Conservation (phyloP, 2,113 vertebrate genomes). For the Monarcha castaneiventris region DNA sequence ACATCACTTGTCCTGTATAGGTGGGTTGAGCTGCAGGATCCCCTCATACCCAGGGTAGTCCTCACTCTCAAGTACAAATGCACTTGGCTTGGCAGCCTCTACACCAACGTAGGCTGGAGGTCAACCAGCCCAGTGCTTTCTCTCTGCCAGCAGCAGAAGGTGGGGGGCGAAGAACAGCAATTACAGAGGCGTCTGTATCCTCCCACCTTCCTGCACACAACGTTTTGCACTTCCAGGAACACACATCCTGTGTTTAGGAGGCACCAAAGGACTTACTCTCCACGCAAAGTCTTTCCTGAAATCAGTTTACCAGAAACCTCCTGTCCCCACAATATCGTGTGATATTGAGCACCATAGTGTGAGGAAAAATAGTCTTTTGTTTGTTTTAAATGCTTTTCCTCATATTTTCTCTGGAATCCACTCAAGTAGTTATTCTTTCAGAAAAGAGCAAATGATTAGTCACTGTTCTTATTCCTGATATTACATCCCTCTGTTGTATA, state of each 20-base stretch:
- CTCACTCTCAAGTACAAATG: not conserved
- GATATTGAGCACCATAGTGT: not conserved
- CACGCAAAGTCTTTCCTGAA: not conserved
- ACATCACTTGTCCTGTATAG: not conserved
- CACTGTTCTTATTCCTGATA: not conserved
- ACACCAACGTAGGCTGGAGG: not conserved
- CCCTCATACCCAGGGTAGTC: not conserved
- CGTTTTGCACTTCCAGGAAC: not conserved
- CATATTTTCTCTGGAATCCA: not conserved
- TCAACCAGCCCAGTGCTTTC: not conserved
- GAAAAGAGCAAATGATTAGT: not conserved
- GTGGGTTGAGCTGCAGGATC: not conserved
- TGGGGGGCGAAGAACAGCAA: not conserved
- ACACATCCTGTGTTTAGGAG: not conserved
- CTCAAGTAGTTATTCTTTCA: not conserved
- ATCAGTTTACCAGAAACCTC: not conserved
- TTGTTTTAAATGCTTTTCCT: not conserved
- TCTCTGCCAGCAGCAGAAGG: not conserved
- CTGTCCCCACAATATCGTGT: not conserved
- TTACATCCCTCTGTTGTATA: not conserved
- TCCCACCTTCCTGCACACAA: not conserved
- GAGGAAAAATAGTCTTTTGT: not conserved
- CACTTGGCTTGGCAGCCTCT: not conserved
- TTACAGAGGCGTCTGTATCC: fast-evolving
- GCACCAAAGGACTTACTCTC: not conserved